Evolutionary conservation across 2,797 vertebrate species (phyloP).

Genomic region (Arctocebus calabarensis): DNA sequence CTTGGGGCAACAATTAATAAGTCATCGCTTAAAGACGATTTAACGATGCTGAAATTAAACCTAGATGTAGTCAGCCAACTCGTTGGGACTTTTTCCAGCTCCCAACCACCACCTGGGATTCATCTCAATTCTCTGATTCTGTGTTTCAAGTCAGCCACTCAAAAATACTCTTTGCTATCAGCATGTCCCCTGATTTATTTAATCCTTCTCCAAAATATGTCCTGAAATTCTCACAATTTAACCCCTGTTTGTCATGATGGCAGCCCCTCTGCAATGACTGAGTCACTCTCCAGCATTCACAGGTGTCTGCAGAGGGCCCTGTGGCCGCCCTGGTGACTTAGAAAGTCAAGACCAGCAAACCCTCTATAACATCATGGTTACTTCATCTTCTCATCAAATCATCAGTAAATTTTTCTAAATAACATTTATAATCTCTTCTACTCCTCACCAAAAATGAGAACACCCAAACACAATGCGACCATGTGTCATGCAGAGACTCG

Average conservation of each 20-base stretch:
- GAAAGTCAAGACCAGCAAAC: neutral
- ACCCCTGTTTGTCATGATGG: constrained; percentile 65
- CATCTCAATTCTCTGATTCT: constrained; percentile 75
- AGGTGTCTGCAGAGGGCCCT: neutral
- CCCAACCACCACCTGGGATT: constrained; percentile 72
- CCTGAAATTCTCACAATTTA: constrained; percentile 77
- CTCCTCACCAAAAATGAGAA: neutral
- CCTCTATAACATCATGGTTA: neutral
- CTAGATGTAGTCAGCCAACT: neutral
- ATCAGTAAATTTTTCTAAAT: neutral
- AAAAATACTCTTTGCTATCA: constrained; percentile 78
- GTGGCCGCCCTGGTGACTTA: neutral
- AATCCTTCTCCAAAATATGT: constrained; percentile 73
- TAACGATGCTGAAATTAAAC: constrained; percentile 43
- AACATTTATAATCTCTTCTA: neutral
- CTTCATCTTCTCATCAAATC: constrained; percentile 16
- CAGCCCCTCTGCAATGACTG: neutral
- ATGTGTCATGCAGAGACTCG: neutral
- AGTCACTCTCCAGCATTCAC: neutral
- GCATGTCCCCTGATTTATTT: constrained; percentile 77
- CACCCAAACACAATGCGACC: neutral
- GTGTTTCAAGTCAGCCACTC: constrained; percentile 78
- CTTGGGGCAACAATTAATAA: constrained; percentile 33
- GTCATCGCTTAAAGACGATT: constrained; percentile 11
- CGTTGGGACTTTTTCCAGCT: constrained; percentile 49